A percentile compares a stretch with the other conserved stretches of the same genome.
Conservation (phyloP, 2,888 invertebrate species). For the Brenthis hecate region DNA sequence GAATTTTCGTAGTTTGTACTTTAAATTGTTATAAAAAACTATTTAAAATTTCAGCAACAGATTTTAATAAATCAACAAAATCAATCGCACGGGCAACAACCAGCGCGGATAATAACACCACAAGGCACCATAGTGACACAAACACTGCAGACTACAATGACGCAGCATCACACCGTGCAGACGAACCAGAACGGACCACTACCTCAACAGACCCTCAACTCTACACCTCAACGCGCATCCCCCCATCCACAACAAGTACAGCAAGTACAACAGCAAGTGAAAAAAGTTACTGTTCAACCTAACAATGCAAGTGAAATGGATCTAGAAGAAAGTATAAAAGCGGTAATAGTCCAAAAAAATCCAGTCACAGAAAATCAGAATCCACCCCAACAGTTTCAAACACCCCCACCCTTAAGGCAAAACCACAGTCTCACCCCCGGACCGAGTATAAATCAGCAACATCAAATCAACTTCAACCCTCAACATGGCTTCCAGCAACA, state of each 20-base stretch:
- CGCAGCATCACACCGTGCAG: conserved; percentile 55
- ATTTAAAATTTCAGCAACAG: conserved; percentile 52
- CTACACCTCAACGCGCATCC: conserved; percentile 56
- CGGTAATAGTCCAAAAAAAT: conserved; percentile 74
- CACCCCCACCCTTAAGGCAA: conserved; percentile 58
- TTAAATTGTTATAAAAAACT: conserved; percentile 2
- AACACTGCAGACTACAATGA: conserved; percentile 54
- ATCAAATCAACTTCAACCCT: conserved; percentile 56
- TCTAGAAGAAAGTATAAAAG: conserved; percentile 79
- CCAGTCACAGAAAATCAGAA: conserved; percentile 56
- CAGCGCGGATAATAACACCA: conserved; percentile 67
- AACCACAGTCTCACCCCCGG: conserved; percentile 42
- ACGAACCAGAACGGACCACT: conserved; percentile 60
- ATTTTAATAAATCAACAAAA: conserved; percentile 65
- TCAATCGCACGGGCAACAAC: conserved; percentile 50
- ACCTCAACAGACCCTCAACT: conserved; percentile 56
- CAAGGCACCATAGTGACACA: conserved; percentile 75
- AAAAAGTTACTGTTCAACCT: conserved; percentile 72
- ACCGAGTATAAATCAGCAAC: conserved; percentile 44
- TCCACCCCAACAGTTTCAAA: conserved; percentile 59
- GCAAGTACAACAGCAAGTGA: conserved; percentile 58
- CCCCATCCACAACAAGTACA: conserved; percentile 48
- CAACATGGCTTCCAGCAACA: conserved; percentile 59
- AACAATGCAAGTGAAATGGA: conserved; percentile 77
- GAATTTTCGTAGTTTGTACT: background rate